A percentile compares a stretch with the other conserved stretches of the same genome.
Evolutionary conservation across 2,888 invertebrate species (phyloP).

Genomic region (Mesochorus sp.): DNA sequence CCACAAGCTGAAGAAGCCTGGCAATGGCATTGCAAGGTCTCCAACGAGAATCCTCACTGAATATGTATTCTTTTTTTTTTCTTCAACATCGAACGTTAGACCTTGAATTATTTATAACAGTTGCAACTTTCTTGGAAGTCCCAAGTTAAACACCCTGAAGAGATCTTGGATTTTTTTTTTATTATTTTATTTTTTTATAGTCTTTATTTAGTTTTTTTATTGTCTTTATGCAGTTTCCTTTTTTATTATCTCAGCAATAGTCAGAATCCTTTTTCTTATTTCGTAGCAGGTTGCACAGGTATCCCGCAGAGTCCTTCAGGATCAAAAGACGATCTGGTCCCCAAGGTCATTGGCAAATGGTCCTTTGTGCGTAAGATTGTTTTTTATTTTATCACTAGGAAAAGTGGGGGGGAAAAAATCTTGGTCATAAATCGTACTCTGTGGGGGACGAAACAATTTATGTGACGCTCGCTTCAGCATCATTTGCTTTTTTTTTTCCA

Average conservation of each 20-base stretch:
- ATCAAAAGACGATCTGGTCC: no score
- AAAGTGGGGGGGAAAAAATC: background rate
- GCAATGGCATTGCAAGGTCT: conserved; percentile 66
- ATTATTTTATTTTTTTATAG: background rate
- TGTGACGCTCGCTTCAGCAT: background rate
- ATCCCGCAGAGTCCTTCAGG: conserved; percentile 19
- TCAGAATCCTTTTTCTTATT: no score
- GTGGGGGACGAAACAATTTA: no score
- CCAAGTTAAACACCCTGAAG: conserved; percentile 7
- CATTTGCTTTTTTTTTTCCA: background rate
- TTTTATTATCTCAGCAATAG: background rate
- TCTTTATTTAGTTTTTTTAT: background rate
- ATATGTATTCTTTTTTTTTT: conserved; percentile 55
- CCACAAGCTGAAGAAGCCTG: background rate
- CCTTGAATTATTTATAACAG: conserved; percentile 67
- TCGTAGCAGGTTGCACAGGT: background rate
- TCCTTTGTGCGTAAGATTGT: no score
- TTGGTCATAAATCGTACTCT: no score
- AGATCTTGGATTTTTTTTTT: conserved; percentile 15
- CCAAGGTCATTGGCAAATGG: no score
- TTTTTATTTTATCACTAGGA: no score
- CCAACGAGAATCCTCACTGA: conserved; percentile 58
- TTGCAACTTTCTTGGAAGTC: conserved; percentile 32
- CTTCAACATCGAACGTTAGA: conserved; percentile 24
- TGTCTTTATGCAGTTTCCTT: no score